Conservation (phyloP, 1,140 invertebrate species). For the Cephus cinctus region DNA sequence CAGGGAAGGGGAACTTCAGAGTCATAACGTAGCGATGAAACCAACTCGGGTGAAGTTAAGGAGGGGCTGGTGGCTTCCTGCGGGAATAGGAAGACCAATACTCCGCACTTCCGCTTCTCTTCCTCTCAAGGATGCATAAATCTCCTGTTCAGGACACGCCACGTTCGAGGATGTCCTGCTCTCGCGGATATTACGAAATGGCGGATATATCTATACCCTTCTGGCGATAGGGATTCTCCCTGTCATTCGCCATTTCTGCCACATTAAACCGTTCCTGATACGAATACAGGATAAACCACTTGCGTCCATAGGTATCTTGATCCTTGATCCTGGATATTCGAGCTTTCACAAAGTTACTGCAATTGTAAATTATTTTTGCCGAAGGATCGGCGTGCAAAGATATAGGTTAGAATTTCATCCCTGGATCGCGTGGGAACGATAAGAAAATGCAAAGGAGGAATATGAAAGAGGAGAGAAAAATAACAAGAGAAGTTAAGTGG, state of each 20-base stretch:
- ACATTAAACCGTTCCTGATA: too few species aligned
- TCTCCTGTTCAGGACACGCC: constrained; percentile 20
- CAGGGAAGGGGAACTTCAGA: constrained; percentile 17
- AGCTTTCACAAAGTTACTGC: background rate
- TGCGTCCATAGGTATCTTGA: background rate
- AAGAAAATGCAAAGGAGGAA: constrained; percentile 14
- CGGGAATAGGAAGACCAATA: constrained; percentile 47
- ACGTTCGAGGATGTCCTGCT: constrained; percentile 30
- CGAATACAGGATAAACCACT: too few species aligned
- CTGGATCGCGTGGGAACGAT: too few species aligned
- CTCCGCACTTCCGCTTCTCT: constrained; percentile 39
- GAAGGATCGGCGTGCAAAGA: too few species aligned
- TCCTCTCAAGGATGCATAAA: constrained; percentile 46
- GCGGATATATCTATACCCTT: too few species aligned
- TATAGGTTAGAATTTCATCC: too few species aligned
- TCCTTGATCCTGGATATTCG: too few species aligned
- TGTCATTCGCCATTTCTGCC: too few species aligned
- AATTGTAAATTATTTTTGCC: too few species aligned
- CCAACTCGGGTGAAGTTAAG: constrained; percentile 38
- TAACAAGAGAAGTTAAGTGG: constrained; percentile 35
- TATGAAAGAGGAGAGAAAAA: constrained; percentile 3
- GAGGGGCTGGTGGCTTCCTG: constrained; percentile 27
- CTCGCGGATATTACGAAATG: constrained; percentile 44
- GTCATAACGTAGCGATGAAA: constrained; percentile 27
- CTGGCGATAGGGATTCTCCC: too few species aligned